These are phyloP conservation scores for Ptychoptera contaminata DNA, from an alignment of 2,888 invertebrate genomes.

Conservation along the genomic window DNA sequence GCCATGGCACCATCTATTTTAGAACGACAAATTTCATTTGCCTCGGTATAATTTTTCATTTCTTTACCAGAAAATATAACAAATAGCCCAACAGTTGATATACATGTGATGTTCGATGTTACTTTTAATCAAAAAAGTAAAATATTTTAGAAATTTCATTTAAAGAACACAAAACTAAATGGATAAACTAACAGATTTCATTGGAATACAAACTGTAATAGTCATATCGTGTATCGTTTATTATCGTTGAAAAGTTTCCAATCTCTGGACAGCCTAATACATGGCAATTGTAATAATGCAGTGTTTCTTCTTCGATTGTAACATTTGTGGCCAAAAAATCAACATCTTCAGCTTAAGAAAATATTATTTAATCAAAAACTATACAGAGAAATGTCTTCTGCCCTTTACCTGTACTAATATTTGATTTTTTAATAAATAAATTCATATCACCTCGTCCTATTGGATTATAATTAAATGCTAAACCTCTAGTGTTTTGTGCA, in stretches of 20 bases:
- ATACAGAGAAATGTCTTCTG: no score
- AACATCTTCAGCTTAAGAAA: no score
- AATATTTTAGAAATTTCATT: no score
- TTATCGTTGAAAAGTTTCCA: conserved; percentile 35
- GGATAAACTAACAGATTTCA: no score
- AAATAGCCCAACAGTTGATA: conserved; percentile 47
- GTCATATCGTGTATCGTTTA: conserved; percentile 40
- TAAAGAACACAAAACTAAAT: no score
- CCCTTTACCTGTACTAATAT: no score
- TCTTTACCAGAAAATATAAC: conserved; percentile 22
- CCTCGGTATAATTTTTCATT: conserved; percentile 38
- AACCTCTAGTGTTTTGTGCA: conserved; percentile 38
- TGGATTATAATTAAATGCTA: conserved; percentile 47
- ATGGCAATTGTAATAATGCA: conserved; percentile 33
- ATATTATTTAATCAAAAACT: no score
- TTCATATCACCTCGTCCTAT: conserved; percentile 15
- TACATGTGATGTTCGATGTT: conserved; percentile 37
- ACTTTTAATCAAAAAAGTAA: conserved; percentile 19
- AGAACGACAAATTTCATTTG: conserved; percentile 35
- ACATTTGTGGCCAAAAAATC: not conserved
- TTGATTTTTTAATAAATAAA: conserved; percentile 10
- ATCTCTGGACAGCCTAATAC: conserved; percentile 50
- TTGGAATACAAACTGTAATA: conserved; percentile 45
- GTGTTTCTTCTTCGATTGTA: not conserved
- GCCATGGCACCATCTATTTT: conserved; percentile 38